phyloP scores from a whole-genome alignment of 2,888 invertebrate species.

The Meloe dianella region DNA sequence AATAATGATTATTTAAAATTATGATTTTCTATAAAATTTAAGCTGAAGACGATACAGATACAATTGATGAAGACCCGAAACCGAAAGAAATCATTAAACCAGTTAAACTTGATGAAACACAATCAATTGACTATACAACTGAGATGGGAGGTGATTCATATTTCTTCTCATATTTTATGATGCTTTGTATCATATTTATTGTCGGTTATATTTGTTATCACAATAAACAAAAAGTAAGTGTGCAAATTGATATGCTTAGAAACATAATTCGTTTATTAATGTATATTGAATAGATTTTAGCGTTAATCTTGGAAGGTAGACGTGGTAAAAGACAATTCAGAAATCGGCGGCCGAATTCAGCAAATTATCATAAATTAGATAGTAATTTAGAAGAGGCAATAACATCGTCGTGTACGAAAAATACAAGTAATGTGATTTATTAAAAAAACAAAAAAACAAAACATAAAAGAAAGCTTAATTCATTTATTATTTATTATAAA shows the following conservation, averaged over 20 bases:
- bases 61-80: neutral
- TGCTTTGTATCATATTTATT: constrained; percentile 66
- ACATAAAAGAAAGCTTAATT: no score
- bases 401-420: constrained; percentile 65
- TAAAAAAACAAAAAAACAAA: constrained; percentile 47
- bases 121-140: constrained; percentile 31
- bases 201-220: constrained; percentile 68
- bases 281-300: constrained; percentile 64
- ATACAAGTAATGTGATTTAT: constrained; percentile 65
- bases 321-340: constrained; percentile 56
- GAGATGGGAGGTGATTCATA: constrained; percentile 66
- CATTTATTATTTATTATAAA: constrained; percentile 22
- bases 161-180: constrained; percentile 73
- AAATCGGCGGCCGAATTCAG: constrained; percentile 66
- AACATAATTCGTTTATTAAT: constrained; percentile 14
- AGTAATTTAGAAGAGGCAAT: constrained; percentile 73
- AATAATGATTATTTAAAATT: no score
- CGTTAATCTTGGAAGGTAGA: constrained; percentile 68
- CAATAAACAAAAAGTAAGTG: constrained; percentile 70
- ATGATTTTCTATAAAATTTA: constrained; percentile 10
- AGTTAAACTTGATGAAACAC: constrained; percentile 31
- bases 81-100: constrained; percentile 25
- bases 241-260: no score
- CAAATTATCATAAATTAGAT: constrained; percentile 70
- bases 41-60: neutral